Conservation (phyloP, 2,888 invertebrate genomes). For the Isotomurus palustris region DNA sequence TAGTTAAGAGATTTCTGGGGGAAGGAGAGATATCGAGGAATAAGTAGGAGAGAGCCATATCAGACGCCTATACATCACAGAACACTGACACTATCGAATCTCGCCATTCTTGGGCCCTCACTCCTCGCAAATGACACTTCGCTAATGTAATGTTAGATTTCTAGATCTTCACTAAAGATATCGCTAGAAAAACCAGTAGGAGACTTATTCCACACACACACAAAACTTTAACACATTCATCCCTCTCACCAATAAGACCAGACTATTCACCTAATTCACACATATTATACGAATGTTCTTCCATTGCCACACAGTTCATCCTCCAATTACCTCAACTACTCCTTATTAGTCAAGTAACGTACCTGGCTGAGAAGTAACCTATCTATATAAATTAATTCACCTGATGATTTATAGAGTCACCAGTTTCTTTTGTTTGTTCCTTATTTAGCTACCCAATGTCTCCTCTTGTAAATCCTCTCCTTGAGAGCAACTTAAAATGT, state of each 20-base stretch:
- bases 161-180: slow-evolving; percentile 36
- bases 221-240: slow-evolving; percentile 9
- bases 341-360: no score
- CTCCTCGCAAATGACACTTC: slow-evolving; percentile 45
- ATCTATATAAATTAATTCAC: no score
- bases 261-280: no score
- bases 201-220: slow-evolving; percentile 7
- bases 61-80: slow-evolving; percentile 47
- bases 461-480: no score
- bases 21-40: slow-evolving; percentile 16
- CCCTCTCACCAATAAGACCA: not conserved
- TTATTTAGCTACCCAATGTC: no score
- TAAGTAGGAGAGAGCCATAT: slow-evolving; percentile 34
- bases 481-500: no score
- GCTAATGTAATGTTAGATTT: slow-evolving; percentile 47
- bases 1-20: slow-evolving; percentile 45
- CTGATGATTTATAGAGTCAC: no score
- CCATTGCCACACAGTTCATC: no score
- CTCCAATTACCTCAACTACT: no score
- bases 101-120: slow-evolving; percentile 44
- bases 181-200: slow-evolving; percentile 10
- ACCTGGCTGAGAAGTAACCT: no score
- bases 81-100: slow-evolving; percentile 46
- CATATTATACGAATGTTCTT: no score
- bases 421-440: no score